These are phyloP conservation scores for Ashinkailepas kermadecensis DNA, from an alignment of 2,888 invertebrate genomes.

Conservation along the genomic window DNA sequence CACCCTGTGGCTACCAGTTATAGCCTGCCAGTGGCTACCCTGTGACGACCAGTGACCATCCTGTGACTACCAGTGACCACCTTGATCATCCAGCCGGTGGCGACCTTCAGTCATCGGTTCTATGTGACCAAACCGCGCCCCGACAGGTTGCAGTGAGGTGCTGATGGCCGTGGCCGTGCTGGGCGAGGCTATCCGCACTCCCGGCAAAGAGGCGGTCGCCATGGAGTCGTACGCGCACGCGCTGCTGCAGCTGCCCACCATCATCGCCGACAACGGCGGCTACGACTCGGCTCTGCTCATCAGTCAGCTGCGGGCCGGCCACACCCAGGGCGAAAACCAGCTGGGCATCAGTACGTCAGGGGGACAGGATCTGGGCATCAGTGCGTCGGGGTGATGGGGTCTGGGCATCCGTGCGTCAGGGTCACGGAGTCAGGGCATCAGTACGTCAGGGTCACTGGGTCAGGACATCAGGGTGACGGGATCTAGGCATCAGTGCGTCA, in stretches of 20 bases:
- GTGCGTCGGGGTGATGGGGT: too few relatives aligned
- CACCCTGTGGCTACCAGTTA: too few relatives aligned
- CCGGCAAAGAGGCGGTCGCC: conserved; percentile 95
- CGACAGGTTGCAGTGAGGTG: conserved; percentile 78
- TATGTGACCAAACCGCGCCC: background rate
- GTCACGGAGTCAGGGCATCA: too few relatives aligned
- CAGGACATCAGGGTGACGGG: too few relatives aligned
- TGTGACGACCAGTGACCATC: too few relatives aligned
- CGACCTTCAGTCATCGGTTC: too few relatives aligned
- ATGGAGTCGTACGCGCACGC: conserved; percentile 92
- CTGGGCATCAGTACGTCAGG: conserved; percentile 62
- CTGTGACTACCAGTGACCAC: too few relatives aligned
- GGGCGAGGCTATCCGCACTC: conserved; percentile 70
- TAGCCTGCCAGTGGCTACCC: too few relatives aligned
- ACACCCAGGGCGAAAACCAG: conserved; percentile 68
- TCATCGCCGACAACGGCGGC: conserved; percentile 97
- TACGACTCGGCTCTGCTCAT: conserved; percentile 94
- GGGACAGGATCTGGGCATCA: background rate
- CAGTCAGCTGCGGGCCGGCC: conserved; percentile 82
- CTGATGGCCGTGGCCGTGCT: conserved; percentile 92
- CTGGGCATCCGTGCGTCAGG: too few relatives aligned
- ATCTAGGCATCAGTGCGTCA: too few relatives aligned
- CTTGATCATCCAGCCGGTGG: too few relatives aligned
- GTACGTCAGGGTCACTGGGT: too few relatives aligned
- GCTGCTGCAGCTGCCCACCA: conserved; percentile 73